A percentile compares a stretch with the other conserved stretches of the same genome.
Evolutionary conservation across 2,113 vertebrate genomes (phyloP).

Genomic region (Empidonax traillii): DNA sequence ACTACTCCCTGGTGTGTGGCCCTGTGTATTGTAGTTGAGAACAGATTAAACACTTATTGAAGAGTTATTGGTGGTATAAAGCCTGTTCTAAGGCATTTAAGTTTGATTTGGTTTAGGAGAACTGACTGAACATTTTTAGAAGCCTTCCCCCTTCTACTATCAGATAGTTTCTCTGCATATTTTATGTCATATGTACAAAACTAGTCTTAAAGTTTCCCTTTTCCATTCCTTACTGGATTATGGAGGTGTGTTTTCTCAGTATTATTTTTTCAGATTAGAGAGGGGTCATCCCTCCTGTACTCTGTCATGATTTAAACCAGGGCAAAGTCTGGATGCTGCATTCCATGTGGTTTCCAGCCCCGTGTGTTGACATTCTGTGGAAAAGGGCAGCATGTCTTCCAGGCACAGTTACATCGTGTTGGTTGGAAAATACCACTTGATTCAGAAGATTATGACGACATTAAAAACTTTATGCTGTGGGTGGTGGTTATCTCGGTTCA

Average conservation of each 20-base stretch:
- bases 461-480: neutral
- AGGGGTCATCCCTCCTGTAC: neutral
- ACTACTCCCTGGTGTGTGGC: neutral
- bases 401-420: neutral
- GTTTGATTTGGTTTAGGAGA: neutral
- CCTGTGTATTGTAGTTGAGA: neutral
- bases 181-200: neutral
- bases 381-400: neutral
- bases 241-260: neutral
- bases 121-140: neutral
- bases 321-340: neutral
- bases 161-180: neutral
- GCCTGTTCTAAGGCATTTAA: neutral
- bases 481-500: neutral
- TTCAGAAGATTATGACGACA: neutral
- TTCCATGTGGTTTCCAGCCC: neutral
- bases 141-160: neutral
- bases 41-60: neutral
- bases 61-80: neutral
- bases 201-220: neutral
- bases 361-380: fast-evolving
- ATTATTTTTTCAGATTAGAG: neutral
- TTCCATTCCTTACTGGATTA: neutral
- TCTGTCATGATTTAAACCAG: neutral
- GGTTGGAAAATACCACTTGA: neutral